Evolutionary conservation across 2,888 invertebrate genomes (phyloP), one percentile per base, ranked within the genome.

Genomic region (Macrophya alboannulata): DNA sequence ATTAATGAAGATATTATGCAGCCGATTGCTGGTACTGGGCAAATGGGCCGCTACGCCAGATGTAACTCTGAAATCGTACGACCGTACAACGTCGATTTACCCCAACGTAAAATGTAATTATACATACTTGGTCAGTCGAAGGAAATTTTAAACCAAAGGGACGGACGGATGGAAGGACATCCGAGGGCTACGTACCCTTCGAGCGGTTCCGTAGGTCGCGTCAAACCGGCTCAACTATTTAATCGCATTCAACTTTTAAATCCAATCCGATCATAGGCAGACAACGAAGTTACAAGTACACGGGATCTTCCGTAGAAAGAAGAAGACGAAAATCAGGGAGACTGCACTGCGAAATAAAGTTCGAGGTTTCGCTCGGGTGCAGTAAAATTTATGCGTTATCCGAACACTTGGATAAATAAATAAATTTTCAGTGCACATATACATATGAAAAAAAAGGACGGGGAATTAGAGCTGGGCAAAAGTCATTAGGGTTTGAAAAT

Each of bases 401-500:
- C 10, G 6, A 77, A n/a, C 25, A 37, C 55, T 6, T 48, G 40
- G 25, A 31, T 15, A 40, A 1, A 62, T 62, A 37, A 31, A 74
- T 45, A 40, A 74, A 74, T 45, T 74, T 21, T 31, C 3, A 31
- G 72, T 45, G n/a, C 15, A n/a, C 17, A 12, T 21, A 21, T 55
- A n/a, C 25, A 83, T 45, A 21, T 2, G 45, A 15, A 3, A 59
- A 12, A n/a, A 43, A 21, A 48, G n/a, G 31, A n/a, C 21, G n/a
- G 17, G 68, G 51, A 45, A 21, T 62, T 25, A 21, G 43, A 81
- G 76, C 48, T 48, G 76, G 31, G 31, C 59, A 62, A 81, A 81
- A 88, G 88, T 89, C 87, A 87, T 89, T 88, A 88, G 86, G 88
- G 86, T 84, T 86, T 84, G 84, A 85, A 87, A 89, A 88, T 88